These are phyloP conservation scores for Macquaria australasica DNA, from an alignment of 2,113 vertebrate genomes.

Conservation along the genomic window DNA sequence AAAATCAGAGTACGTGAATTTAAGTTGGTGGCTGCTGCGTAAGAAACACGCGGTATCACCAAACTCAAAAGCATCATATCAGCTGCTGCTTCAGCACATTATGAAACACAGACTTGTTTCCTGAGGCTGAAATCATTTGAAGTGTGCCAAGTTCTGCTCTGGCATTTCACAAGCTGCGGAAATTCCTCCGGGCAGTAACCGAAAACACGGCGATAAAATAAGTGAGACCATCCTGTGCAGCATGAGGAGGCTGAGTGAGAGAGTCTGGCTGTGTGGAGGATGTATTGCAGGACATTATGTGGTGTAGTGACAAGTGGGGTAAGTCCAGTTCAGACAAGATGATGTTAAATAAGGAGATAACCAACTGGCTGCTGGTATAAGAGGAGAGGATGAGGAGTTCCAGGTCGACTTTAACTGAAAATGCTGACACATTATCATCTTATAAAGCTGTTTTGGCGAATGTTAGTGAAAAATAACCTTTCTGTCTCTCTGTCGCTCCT, in stretches of 20 bases:
- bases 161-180: slow-evolving; percentile 19
- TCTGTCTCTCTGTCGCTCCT: no score
- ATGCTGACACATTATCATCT: no score
- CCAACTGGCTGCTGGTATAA: background rate
- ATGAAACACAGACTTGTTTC: slow-evolving; percentile 39
- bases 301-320: background rate
- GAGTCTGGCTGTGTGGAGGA: background rate
- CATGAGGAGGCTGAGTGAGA: background rate
- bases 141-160: slow-evolving; percentile 17
- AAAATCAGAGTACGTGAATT: background rate
- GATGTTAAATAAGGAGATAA: slow-evolving; percentile 9
- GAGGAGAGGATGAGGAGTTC: background rate
- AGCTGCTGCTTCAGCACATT: background rate
- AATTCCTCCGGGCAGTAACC: slow-evolving; percentile 1
- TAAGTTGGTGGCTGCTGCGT: background rate
- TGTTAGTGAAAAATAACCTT: background rate
- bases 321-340: slow-evolving; percentile 22
- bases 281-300: background rate
- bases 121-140: background rate
- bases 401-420: background rate
- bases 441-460: background rate
- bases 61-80: background rate
- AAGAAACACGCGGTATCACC: background rate
- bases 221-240: background rate
- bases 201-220: background rate